These are phyloP conservation scores for Willisornis vidua DNA, from an alignment of 2,113 vertebrate genomes.

Conservation along the genomic window DNA sequence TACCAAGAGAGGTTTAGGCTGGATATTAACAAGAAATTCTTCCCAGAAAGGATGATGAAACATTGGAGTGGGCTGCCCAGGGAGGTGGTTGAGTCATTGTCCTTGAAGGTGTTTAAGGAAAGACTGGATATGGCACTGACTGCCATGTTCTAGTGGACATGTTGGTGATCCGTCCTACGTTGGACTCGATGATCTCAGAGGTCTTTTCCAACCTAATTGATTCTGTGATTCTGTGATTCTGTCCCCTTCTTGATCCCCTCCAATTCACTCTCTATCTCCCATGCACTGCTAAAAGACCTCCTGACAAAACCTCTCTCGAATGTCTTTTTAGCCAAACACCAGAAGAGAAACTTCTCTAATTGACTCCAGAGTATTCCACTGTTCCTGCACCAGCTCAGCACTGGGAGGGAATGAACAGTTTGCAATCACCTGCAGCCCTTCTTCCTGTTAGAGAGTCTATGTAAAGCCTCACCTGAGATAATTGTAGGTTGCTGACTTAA, in stretches of 20 bases:
- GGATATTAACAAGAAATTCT: background rate
- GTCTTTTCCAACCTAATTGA: background rate
- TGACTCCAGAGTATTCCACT: background rate
- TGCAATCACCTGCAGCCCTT: background rate
- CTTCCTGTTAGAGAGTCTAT: background rate
- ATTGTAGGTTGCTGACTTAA: background rate
- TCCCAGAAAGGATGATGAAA: background rate
- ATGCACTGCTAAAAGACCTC: background rate
- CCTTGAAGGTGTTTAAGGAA: background rate
- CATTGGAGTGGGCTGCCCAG: background rate
- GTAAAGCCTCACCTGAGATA: background rate
- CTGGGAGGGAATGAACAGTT: background rate
- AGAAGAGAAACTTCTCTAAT: background rate
- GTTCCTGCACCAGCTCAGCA: background rate
- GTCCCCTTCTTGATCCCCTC: background rate
- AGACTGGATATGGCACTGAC: fast-evolving
- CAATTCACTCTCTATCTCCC: background rate
- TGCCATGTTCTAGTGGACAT: too few species aligned
- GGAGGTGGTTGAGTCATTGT: background rate
- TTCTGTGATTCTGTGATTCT: background rate
- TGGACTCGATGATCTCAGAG: background rate
- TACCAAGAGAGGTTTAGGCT: fast-evolving
- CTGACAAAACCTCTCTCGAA: background rate
- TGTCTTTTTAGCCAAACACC: background rate
- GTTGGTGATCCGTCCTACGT: background rate